phyloP scores from a whole-genome alignment of 2,113 vertebrate species.

The Heterotis niloticus region DNA sequence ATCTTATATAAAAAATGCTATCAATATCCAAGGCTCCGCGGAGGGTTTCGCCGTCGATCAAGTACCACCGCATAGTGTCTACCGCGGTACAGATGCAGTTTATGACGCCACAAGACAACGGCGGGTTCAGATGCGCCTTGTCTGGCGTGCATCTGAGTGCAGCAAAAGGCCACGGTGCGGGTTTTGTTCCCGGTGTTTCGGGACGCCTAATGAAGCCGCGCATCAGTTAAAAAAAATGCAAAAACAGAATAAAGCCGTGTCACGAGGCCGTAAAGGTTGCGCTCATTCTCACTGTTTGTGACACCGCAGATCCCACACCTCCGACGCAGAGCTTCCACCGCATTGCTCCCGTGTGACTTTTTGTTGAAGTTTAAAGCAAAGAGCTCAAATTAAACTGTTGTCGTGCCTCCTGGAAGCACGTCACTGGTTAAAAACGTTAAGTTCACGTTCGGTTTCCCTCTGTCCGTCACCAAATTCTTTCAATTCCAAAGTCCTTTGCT shows the following conservation, averaged over 20 bases:
- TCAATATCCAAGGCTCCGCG: constrained; percentile 1
- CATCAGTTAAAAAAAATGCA: no score
- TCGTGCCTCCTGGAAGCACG: not conserved
- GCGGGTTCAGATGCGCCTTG: not conserved
- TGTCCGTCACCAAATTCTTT: no score
- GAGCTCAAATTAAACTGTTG: not conserved
- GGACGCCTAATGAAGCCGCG: not conserved
- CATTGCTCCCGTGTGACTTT: not conserved
- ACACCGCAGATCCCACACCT: not conserved
- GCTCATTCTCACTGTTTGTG: not conserved
- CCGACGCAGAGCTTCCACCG: not conserved
- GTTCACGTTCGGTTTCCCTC: no score
- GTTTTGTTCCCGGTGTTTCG: not conserved
- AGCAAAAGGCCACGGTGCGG: not conserved
- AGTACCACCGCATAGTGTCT: not conserved
- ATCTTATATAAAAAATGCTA: constrained; percentile 11
- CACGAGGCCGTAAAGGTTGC: no score
- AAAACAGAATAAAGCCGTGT: not conserved
- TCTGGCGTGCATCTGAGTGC: not conserved
- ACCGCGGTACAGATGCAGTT: not conserved
- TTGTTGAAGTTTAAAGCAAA: not conserved
- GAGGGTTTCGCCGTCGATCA: not conserved
- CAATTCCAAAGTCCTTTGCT: no score
- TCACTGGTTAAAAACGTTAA: not conserved
- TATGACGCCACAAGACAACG: not conserved